Evolutionary conservation across 2,888 invertebrate genomes (phyloP).

Genomic region (Chesias legatella): DNA sequence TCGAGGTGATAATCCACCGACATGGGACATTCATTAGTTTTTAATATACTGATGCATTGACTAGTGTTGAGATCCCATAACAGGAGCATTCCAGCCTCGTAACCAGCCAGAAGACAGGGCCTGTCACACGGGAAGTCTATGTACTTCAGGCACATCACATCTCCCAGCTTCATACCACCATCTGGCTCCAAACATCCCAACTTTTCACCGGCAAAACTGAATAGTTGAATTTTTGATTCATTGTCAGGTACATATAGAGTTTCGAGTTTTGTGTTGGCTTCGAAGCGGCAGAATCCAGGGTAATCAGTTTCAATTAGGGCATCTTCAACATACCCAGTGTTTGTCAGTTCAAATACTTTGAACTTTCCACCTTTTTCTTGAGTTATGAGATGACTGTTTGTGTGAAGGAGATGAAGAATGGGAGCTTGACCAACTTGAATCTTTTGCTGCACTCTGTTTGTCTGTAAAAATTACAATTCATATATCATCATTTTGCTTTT

Average conservation of each 20-base stretch:
- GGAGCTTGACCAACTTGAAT: slow-evolving; percentile 83
- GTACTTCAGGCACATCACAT: slow-evolving; percentile 83
- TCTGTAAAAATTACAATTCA: slow-evolving; percentile 70
- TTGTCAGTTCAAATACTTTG: slow-evolving; percentile 83
- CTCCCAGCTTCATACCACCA: slow-evolving; percentile 73
- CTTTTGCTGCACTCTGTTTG: slow-evolving; percentile 84
- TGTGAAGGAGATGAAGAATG: slow-evolving; percentile 82
- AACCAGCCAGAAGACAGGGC: slow-evolving; percentile 83
- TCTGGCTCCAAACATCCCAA: slow-evolving; percentile 61
- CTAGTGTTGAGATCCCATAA: slow-evolving; percentile 85
- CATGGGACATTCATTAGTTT: slow-evolving; percentile 84
- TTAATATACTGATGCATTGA: slow-evolving; percentile 77
- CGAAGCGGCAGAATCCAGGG: slow-evolving; percentile 86
- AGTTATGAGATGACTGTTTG: slow-evolving; percentile 82
- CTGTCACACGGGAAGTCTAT: slow-evolving; percentile 71
- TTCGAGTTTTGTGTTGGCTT: slow-evolving; percentile 80
- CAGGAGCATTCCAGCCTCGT: slow-evolving; percentile 86
- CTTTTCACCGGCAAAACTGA: slow-evolving; percentile 72
- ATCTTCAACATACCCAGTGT: slow-evolving; percentile 80
- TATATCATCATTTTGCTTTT: not conserved
- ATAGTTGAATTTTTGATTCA: slow-evolving; percentile 76
- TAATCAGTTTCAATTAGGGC: slow-evolving; percentile 81
- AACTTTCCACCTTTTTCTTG: slow-evolving; percentile 87
- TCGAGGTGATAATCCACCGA: slow-evolving; percentile 85
- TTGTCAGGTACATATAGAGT: slow-evolving; percentile 84